Evolutionary conservation across 1,140 invertebrate species (phyloP).

Genomic region (Solen grandis): DNA sequence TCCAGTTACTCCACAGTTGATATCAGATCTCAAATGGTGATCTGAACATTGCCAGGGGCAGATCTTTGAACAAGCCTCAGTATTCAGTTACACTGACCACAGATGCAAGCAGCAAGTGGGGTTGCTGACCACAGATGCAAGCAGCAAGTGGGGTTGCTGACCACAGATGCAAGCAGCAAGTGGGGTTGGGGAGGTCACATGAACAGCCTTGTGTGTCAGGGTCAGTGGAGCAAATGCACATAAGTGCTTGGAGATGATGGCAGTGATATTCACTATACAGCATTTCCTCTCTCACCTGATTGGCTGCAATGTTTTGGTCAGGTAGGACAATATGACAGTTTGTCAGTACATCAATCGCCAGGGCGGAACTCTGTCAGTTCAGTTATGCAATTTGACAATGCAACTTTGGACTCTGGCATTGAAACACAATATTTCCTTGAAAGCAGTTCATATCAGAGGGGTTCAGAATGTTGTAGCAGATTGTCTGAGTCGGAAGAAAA

Average conservation of each 20-base stretch:
- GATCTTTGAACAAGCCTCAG: not conserved
- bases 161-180: slow-evolving; percentile 8
- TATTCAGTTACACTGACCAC: not conserved
- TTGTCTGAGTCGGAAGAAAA: not conserved
- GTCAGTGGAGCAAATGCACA: not conserved
- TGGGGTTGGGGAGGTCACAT: slow-evolving; percentile 28
- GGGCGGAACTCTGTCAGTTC: slow-evolving; percentile 1
- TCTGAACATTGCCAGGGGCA: slow-evolving; percentile 8
- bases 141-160: not conserved
- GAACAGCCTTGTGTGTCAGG: not conserved
- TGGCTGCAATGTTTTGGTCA: slow-evolving; percentile 31
- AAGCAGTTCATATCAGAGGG: slow-evolving; percentile 14
- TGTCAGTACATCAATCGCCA: slow-evolving; percentile 23
- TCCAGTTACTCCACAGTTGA: not conserved
- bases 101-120: slow-evolving; percentile 8
- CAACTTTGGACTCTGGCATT: slow-evolving; percentile 1
- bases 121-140: slow-evolving; percentile 10
- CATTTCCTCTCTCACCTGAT: slow-evolving; percentile 10
- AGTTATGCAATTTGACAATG: slow-evolving; percentile 21
- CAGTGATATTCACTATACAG: slow-evolving; percentile 9
- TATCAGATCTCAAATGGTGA: not conserved
- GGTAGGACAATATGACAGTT: too few relatives aligned
- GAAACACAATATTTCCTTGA: slow-evolving; percentile 8
- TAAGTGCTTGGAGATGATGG: slow-evolving; percentile 17
- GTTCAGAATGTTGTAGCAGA: not conserved